These are phyloP conservation scores for Artibeus jamaicensis DNA, from an alignment of 2,797 vertebrate species.

Conservation along the genomic window DNA sequence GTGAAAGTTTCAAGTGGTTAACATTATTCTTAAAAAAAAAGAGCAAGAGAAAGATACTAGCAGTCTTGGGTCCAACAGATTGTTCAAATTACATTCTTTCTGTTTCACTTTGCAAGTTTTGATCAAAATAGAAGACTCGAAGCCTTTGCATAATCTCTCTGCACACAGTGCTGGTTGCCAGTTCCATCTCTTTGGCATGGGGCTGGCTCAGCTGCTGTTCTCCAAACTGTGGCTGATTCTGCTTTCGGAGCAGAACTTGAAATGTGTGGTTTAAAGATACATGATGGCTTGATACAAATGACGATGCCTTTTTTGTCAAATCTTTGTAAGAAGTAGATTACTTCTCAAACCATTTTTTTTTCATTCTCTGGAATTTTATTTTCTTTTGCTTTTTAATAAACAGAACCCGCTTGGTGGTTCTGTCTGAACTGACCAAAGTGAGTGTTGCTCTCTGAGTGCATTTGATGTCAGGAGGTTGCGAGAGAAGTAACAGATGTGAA, in stretches of 20 bases:
- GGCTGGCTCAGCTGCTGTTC: conserved; percentile 24
- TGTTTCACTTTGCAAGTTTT: conserved; percentile 59
- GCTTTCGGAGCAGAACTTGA: conserved; percentile 31
- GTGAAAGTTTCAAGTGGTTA: background rate
- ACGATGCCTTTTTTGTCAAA: conserved; percentile 27
- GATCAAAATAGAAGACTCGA: conserved; percentile 55
- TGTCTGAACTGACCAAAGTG: conserved; percentile 22
- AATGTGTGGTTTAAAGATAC: background rate
- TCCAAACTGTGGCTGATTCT: conserved; percentile 18
- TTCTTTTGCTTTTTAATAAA: background rate
- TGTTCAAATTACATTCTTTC: conserved; percentile 51
- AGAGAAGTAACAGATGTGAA: conserved; percentile 55
- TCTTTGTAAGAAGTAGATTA: conserved; percentile 4
- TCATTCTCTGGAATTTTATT: conserved; percentile 3
- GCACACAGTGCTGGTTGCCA: conserved; percentile 22
- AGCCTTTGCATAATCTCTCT: conserved; percentile 54
- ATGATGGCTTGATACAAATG: background rate
- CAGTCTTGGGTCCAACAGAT: conserved; percentile 44
- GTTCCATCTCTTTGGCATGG: conserved; percentile 14
- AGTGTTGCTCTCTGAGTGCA: background rate
- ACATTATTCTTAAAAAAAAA: background rate
- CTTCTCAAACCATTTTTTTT: background rate
- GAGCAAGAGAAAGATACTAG: background rate
- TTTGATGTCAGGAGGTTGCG: conserved; percentile 19
- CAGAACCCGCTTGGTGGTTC: background rate